phyloP scores from a whole-genome alignment of 2,888 invertebrate species.

The Thumatha senex region DNA sequence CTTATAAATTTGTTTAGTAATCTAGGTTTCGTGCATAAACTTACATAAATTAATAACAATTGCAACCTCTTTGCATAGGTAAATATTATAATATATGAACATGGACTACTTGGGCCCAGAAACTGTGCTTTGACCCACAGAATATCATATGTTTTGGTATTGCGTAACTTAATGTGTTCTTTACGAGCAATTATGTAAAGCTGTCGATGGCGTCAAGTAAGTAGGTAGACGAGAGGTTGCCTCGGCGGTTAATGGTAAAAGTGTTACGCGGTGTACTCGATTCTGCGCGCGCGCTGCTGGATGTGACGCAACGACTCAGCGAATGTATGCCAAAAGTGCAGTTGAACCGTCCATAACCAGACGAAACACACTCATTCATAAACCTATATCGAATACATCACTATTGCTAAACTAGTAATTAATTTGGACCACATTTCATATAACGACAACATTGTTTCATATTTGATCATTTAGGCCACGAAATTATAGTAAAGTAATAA shows the following conservation, averaged over 20 bases:
- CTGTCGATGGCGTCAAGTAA: conserved; percentile 67
- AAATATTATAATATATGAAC: conserved; percentile 25
- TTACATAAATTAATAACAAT: conserved; percentile 8
- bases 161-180: conserved; percentile 72
- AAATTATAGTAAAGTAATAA: too few relatives aligned
- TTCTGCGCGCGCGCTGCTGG: conserved; percentile 50
- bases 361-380: conserved; percentile 22
- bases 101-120: conserved; percentile 40
- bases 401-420: too few relatives aligned
- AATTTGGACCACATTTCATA: too few relatives aligned
- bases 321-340: conserved; percentile 82
- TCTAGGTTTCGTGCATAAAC: conserved; percentile 13
- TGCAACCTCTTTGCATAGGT: conserved; percentile 13
- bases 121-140: conserved; percentile 56
- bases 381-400: conserved; percentile 5
- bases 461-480: too few relatives aligned
- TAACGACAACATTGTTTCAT: too few relatives aligned
- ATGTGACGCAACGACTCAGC: conserved; percentile 66
- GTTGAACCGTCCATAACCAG: conserved; percentile 55
- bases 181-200: conserved; percentile 79
- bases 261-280: conserved; percentile 78
- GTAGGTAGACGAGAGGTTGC: conserved; percentile 62
- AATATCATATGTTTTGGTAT: conserved; percentile 69
- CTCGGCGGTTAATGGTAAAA: conserved; percentile 70
- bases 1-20: conserved; percentile 9